Percentiles rank a stretch among this genome's conserved stretches.
These are phyloP conservation scores for Cryptomyrus ogoouensis DNA, from an alignment of 2,113 vertebrate genomes.

Conservation along the genomic window DNA sequence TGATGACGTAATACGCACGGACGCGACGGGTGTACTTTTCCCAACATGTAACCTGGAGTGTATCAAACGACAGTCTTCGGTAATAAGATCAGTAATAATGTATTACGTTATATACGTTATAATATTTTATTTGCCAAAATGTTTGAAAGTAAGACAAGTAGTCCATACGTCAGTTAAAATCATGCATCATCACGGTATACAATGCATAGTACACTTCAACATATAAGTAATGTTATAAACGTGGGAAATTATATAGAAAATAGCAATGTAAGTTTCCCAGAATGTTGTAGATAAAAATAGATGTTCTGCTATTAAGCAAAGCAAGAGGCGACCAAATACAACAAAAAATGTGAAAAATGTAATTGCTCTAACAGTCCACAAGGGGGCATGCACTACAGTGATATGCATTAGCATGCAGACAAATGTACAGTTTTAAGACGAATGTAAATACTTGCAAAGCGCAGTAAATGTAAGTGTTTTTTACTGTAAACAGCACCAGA, in stretches of 20 bases:
- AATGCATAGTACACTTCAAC: not conserved
- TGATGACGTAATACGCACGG: conserved; percentile 32
- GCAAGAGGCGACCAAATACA: not conserved
- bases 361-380: conserved; percentile 38
- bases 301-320: not conserved
- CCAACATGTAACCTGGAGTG: not conserved
- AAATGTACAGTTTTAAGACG: not conserved
- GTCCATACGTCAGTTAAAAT: not conserved
- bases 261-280: not conserved
- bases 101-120: not conserved
- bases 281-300: not conserved
- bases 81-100: not conserved
- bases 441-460: not conserved
- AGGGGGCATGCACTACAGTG: conserved; percentile 43
- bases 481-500: not conserved
- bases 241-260: not conserved
- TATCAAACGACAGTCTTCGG: not conserved
- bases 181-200: not conserved
- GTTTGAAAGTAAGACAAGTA: not conserved
- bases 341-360: not conserved
- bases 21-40: conserved; percentile 24
- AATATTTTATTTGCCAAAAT: not conserved
- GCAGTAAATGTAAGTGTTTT: not conserved
- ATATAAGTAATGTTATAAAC: not conserved
- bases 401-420: not conserved